These are phyloP conservation scores for Cryptus armator DNA, from an alignment of 2,888 invertebrate species.

Conservation along the genomic window DNA sequence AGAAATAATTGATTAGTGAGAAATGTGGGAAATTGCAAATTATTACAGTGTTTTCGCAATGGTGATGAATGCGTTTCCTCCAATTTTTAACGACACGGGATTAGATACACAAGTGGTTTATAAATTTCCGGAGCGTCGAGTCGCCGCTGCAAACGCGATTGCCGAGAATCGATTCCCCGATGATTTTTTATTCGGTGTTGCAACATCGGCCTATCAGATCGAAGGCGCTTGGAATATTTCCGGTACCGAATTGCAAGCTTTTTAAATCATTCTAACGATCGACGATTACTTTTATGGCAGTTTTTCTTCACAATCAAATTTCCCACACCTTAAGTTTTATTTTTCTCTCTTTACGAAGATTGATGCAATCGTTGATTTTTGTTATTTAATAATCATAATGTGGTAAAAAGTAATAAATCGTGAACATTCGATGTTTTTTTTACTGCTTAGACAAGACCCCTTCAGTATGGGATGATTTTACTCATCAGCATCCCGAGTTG, in stretches of 20 bases:
- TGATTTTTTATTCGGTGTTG: conserved; percentile 88
- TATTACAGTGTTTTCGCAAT: not conserved
- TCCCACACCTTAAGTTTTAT: too few species aligned
- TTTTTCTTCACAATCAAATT: too few species aligned
- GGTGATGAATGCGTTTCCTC: conserved; percentile 17
- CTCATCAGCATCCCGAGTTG: conserved; percentile 86
- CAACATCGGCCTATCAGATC: conserved; percentile 88
- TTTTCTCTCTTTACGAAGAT: too few species aligned
- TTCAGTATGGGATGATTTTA: conserved; percentile 90
- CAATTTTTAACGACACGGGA: conserved; percentile 25
- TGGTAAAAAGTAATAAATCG: too few species aligned
- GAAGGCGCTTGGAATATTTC: conserved; percentile 87
- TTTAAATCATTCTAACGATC: not conserved
- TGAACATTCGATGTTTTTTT: too few species aligned
- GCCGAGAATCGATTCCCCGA: conserved; percentile 86
- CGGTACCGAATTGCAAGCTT: conserved; percentile 75
- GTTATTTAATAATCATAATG: too few species aligned
- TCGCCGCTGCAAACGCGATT: conserved; percentile 75
- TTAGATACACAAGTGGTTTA: conserved; percentile 10
- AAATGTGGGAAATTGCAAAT: too few species aligned
- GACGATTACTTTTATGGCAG: not conserved
- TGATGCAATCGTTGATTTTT: too few species aligned
- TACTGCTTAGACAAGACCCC: conserved; percentile 87
- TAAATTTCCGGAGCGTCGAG: conserved; percentile 59
- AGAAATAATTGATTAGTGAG: too few species aligned